Evolutionary conservation across 2,113 vertebrate genomes (phyloP).

Genomic region (Psophia crepitans): DNA sequence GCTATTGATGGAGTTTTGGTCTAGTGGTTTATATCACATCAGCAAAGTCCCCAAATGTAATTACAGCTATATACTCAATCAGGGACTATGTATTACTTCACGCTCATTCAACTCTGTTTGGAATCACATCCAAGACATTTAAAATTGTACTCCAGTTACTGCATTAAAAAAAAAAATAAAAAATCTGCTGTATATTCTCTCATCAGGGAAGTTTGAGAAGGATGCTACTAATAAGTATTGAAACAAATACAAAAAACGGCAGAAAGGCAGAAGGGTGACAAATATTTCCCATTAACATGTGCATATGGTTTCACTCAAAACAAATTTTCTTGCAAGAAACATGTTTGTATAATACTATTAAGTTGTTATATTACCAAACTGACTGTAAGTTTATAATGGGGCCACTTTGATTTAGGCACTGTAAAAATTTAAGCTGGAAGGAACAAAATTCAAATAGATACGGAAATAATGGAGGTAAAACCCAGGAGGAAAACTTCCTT

Average conservation of each 20-base stretch:
- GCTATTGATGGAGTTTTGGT: background rate
- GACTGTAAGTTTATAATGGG: background rate
- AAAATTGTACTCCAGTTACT: background rate
- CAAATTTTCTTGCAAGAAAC: background rate
- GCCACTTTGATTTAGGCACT: background rate
- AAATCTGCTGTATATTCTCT: background rate
- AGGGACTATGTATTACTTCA: background rate
- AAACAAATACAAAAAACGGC: slow-evolving; percentile 33
- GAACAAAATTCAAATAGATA: background rate
- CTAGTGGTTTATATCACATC: background rate
- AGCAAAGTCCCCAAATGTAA: background rate
- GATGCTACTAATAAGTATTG: slow-evolving; percentile 12
- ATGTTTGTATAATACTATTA: background rate
- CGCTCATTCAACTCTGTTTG: background rate
- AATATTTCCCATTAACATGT: slow-evolving; percentile 19
- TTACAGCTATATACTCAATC: background rate
- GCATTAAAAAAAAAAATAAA: background rate
- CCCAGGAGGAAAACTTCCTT: background rate
- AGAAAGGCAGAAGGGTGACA: slow-evolving; percentile 27
- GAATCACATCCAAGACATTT: background rate
- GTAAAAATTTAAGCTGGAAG: background rate
- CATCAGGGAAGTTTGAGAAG: background rate
- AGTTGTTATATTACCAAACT: background rate
- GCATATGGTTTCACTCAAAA: slow-evolving; percentile 31
- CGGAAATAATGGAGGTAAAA: background rate